Conservation (phyloP, 2,113 vertebrate species). For the Anhinga rufa region DNA sequence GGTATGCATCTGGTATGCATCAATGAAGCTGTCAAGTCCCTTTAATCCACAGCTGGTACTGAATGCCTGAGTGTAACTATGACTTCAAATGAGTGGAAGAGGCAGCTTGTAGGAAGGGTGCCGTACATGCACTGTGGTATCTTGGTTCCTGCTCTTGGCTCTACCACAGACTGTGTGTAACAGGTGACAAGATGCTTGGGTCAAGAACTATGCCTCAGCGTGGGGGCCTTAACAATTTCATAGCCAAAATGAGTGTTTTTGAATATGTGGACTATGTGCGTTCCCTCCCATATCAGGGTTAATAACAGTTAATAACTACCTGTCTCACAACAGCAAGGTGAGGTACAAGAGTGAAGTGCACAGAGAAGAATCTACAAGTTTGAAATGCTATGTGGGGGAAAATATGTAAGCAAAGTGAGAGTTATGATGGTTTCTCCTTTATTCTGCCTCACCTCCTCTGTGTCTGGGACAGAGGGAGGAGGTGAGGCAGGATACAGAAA, state of each 20-base stretch:
- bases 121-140: background rate
- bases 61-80: background rate
- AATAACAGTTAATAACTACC: background rate
- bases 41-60: background rate
- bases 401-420: background rate
- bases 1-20: background rate
- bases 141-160: background rate
- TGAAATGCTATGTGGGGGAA: background rate
- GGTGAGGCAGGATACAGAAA: background rate
- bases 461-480: background rate
- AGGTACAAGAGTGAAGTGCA: background rate
- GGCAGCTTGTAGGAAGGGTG: background rate
- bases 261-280: background rate
- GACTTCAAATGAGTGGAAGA: background rate
- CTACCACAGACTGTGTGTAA: background rate
- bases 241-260: background rate
- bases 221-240: background rate
- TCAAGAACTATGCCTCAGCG: background rate
- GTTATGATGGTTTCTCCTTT: background rate
- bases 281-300: background rate
- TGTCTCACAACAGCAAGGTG: background rate
- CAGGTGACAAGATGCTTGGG: background rate
- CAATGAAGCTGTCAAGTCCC: background rate
- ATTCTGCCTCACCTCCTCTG: no score
- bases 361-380: background rate